Conservation (phyloP, 2,797 vertebrate genomes). For the Vultur gryphus region DNA sequence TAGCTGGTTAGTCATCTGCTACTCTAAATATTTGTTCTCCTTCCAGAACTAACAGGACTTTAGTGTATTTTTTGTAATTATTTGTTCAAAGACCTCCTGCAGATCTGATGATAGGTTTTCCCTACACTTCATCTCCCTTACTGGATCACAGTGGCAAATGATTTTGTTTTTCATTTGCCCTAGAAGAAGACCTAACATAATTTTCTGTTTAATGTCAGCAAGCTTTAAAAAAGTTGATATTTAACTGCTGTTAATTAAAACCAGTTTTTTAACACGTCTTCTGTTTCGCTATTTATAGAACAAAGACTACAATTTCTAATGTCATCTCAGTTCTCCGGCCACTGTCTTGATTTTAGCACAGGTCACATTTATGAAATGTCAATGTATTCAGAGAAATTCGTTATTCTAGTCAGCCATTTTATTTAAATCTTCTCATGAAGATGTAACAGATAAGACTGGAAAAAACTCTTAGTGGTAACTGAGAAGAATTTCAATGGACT, state of each 20-base stretch:
- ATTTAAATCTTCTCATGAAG: constrained; percentile 27
- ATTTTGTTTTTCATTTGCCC: background rate
- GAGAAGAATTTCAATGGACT: background rate
- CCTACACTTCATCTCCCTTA: background rate
- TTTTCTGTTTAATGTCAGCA: constrained; percentile 16
- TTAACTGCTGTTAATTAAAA: constrained; percentile 11
- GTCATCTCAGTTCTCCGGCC: background rate
- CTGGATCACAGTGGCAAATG: background rate
- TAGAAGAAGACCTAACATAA: background rate
- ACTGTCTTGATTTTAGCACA: constrained; percentile 19
- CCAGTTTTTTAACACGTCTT: background rate
- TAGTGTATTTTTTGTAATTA: background rate
- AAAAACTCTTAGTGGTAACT: background rate
- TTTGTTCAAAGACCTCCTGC: background rate
- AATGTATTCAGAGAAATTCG: constrained; percentile 7
- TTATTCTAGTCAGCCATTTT: constrained; percentile 10
- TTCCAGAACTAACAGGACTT: background rate
- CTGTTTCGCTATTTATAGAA: background rate
- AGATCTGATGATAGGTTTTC: background rate
- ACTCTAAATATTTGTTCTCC: background rate
- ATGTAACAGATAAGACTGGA: background rate
- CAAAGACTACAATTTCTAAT: background rate
- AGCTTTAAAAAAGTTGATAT: background rate
- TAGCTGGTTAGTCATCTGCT: background rate
- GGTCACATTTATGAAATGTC: constrained; percentile 44